Evolutionary conservation across 2,797 vertebrate genomes (phyloP).

Genomic region (Threskiornis aethiopicus): DNA sequence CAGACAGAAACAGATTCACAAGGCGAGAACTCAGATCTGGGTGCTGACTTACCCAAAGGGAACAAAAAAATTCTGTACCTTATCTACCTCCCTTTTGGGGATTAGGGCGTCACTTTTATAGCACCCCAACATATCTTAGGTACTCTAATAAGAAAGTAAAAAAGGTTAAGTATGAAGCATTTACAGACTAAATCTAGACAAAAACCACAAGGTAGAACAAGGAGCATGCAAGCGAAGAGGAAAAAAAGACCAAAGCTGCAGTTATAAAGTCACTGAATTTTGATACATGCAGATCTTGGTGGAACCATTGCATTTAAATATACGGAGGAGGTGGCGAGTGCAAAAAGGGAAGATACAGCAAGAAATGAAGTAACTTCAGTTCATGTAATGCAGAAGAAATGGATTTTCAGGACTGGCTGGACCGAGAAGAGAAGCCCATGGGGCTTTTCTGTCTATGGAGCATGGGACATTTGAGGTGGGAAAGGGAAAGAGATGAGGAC

Average conservation of each 20-base stretch:
- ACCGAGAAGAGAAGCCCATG: background rate
- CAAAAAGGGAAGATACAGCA: background rate
- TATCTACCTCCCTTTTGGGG: background rate
- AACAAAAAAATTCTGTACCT: background rate
- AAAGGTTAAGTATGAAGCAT: background rate
- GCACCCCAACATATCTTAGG: background rate
- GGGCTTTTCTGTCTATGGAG: background rate
- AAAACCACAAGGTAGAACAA: background rate
- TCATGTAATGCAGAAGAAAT: background rate
- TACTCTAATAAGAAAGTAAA: background rate
- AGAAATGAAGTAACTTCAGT: background rate
- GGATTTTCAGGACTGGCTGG: background rate
- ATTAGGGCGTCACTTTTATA: background rate
- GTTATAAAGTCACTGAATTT: background rate
- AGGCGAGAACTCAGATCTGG: background rate
- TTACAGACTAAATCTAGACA: background rate
- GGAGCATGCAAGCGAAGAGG: background rate
- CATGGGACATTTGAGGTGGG: background rate
- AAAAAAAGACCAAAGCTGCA: background rate
- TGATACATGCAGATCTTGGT: background rate
- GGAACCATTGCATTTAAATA: background rate
- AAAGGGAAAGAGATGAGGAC: background rate
- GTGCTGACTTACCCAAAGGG: background rate
- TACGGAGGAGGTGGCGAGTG: fast-evolving
- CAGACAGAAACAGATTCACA: fast-evolving